Evolutionary conservation across 2,797 vertebrate species (phyloP), one percentile per base, ranked within the genome.

Genomic region (Sebastes diaconus): DNA sequence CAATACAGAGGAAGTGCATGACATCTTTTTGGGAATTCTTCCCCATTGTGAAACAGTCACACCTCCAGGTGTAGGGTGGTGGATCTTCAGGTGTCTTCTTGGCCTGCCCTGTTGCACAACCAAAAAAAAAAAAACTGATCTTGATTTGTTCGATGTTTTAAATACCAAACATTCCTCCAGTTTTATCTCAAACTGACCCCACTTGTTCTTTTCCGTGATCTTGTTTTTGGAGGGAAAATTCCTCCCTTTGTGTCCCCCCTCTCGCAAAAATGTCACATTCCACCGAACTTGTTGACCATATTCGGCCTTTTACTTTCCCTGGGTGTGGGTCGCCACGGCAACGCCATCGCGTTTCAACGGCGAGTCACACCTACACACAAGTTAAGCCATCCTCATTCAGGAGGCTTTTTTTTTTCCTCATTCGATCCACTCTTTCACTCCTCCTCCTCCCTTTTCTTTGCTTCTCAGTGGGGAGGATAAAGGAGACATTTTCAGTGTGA

Each of bases 401-500:
- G 74, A 27, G 71, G 57, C 36, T 20, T 24, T 57, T 65, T 59
- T 76, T 58, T 36, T 52, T 16, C 14, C 39, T 69, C 67, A 52
- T 36, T 77, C 34, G 18, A 68, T 75, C 72, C 77, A 67, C 70
- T 78, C 78, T 85, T 85, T 90, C 74, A 83, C 78, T 85, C 65
- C 59, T 83, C 68, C 42, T 79, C 69, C 42, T 78, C 72, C 68
- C 74, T 59, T 84, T 80, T 83, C 64, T 84, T 84, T 77, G 8
- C 16, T 59, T 75, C 84, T 55, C 65, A 29, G 78, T 64, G 65
- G 68, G 77, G 72, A 79, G 87, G 79, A 91, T 88, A 90, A 93
- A 90, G 87, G 83, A 87, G 82, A 94, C 90, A 92, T 94, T 92
- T 92, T 90, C 68, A 78, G 83, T 83, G 91, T 93, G 87, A 92